phyloP scores from a whole-genome alignment of 2,113 vertebrate genomes.

The Gymnarchus niloticus region DNA sequence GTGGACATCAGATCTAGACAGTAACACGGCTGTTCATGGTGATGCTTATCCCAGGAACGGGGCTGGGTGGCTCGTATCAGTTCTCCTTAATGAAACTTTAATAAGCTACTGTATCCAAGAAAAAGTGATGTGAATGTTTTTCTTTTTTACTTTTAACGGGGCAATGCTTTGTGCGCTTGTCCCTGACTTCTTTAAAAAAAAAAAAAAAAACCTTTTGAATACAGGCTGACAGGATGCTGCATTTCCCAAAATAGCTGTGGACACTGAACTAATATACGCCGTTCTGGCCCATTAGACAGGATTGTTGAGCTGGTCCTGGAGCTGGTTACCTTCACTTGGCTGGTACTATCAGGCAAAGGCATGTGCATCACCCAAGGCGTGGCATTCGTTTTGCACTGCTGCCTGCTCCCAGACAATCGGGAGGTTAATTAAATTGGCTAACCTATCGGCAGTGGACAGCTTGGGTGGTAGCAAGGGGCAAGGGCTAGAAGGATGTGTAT shows the following conservation, averaged over 20 bases:
- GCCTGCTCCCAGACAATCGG: conserved; percentile 43
- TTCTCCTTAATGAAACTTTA: neutral
- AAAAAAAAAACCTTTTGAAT: conserved; percentile 30
- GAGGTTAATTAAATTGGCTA: conserved; percentile 62
- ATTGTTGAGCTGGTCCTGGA: neutral
- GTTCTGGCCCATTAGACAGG: neutral
- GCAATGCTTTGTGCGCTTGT: neutral
- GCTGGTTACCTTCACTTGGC: conserved; percentile 18
- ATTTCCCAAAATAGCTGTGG: neutral
- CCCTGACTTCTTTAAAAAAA: neutral
- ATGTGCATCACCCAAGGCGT: conserved; percentile 24
- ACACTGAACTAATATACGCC: neutral
- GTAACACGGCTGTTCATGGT: neutral
- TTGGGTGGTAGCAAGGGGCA: conserved; percentile 37
- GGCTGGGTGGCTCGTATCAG: neutral
- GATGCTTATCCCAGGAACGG: neutral
- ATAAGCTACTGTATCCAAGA: no score
- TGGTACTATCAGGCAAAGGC: conserved; percentile 20
- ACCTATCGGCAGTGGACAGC: conserved; percentile 42
- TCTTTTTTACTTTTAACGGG: neutral
- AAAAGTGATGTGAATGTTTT: neutral
- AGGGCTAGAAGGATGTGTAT: conserved; percentile 16
- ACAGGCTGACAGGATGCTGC: neutral
- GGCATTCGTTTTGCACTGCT: conserved; percentile 43
- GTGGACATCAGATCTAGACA: neutral